phyloP scores from a whole-genome alignment of 2,113 vertebrate species.

The Calidris pygmaea region DNA sequence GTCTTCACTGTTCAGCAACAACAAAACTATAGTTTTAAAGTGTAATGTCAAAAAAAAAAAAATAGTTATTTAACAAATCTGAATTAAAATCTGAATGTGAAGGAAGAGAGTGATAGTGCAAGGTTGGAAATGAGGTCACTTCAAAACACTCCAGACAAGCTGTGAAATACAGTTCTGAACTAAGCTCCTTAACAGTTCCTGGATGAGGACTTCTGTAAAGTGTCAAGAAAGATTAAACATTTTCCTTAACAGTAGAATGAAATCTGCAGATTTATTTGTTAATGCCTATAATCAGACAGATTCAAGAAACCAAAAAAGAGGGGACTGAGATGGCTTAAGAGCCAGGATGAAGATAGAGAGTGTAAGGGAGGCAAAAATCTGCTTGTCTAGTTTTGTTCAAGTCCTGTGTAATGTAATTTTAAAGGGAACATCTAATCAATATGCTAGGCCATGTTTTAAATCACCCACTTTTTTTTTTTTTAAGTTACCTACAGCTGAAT shows the following conservation, averaged over 20 bases:
- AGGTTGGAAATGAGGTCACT: slow-evolving; percentile 17
- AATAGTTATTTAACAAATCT: neutral
- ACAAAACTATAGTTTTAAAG: neutral
- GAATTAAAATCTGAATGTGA: neutral
- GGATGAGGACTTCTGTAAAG: neutral
- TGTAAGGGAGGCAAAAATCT: neutral
- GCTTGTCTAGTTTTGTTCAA: neutral
- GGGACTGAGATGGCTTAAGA: neutral
- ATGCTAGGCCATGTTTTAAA: neutral
- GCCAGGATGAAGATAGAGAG: neutral
- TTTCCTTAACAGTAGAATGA: neutral
- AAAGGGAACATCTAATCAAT: neutral
- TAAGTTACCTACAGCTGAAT: neutral
- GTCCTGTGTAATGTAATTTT: neutral
- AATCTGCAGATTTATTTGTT: slow-evolving; percentile 33
- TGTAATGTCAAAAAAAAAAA: neutral
- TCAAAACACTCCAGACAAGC: neutral
- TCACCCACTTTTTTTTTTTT: neutral
- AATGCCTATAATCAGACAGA: slow-evolving; percentile 21
- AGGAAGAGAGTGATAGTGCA: neutral
- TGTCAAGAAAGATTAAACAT: slow-evolving; percentile 46
- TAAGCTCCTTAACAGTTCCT: slow-evolving; percentile 40
- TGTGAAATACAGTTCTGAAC: slow-evolving; percentile 11
- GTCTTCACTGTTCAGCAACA: neutral
- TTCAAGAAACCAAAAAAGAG: neutral